phyloP scores from a whole-genome alignment of 2,888 invertebrate genomes.

The Ametastegia equiseti region DNA sequence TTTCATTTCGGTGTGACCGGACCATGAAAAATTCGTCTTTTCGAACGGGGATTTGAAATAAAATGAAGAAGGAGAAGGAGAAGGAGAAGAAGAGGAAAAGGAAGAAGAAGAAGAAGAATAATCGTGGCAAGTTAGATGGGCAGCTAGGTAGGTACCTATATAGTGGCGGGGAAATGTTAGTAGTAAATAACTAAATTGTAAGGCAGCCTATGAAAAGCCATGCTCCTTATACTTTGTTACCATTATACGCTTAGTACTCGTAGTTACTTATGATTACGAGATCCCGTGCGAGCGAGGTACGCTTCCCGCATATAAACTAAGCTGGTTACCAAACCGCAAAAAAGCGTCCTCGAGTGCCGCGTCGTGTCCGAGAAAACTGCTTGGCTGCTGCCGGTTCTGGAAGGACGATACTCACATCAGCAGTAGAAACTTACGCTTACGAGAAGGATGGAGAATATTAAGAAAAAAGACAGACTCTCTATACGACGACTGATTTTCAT shows the following conservation, averaged over 20 bases:
- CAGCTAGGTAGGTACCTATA: too few species aligned
- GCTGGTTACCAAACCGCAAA: conserved; percentile 47
- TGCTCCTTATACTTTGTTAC: conserved; percentile 42
- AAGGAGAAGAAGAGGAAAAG: background rate
- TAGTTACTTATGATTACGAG: conserved; percentile 48
- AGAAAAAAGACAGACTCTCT: too few species aligned
- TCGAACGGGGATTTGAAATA: too few species aligned
- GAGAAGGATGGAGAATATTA: background rate
- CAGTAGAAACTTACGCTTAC: background rate
- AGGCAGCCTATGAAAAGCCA: conserved; percentile 8
- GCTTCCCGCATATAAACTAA: conserved; percentile 45
- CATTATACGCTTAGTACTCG: conserved; percentile 44
- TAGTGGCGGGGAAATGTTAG: conserved; percentile 2
- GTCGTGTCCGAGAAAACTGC: conserved; percentile 45
- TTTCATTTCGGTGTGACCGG: too few species aligned
- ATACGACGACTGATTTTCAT: too few species aligned
- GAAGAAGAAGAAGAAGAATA: background rate
- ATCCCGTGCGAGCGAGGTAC: conserved; percentile 46
- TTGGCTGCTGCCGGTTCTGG: conserved; percentile 19
- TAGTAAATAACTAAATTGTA: conserved; percentile 18
- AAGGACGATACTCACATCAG: conserved; percentile 21
- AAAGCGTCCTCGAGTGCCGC: conserved; percentile 46
- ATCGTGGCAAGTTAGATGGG: background rate
- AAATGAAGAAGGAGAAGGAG: background rate
- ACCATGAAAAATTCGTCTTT: too few species aligned